Conservation (phyloP, 2,888 invertebrate genomes). For the Rhabditophanes sp. region DNA sequence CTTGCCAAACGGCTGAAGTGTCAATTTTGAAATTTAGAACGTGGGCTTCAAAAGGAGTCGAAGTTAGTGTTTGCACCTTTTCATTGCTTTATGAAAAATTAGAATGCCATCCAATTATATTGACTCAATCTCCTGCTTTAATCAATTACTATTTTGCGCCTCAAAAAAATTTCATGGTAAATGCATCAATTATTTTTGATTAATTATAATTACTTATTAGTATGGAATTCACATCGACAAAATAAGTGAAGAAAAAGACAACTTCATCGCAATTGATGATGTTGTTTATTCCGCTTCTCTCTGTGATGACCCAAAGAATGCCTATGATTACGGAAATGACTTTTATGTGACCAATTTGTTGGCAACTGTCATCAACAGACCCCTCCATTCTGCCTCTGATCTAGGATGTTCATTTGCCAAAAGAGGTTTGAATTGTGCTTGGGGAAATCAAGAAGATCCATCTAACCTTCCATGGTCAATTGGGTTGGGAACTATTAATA, state of each 20-base stretch:
- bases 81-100: conserved; percentile 17
- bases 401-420: conserved; percentile 35
- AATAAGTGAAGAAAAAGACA: conserved; percentile 31
- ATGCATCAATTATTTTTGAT: conserved; percentile 1
- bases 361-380: conserved; percentile 23
- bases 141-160: conserved; percentile 12
- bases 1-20: conserved; percentile 26
- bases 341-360: conserved; percentile 36
- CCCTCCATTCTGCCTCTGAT: conserved; percentile 31
- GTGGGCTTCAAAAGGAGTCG: conserved; percentile 20
- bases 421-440: conserved; percentile 31
- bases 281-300: conserved; percentile 25
- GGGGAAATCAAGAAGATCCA: conserved; percentile 24
- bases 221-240: conserved; percentile 26
- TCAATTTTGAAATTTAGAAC: conserved; percentile 28
- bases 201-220: conserved; percentile 16
- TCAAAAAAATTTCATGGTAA: conserved; percentile 16
- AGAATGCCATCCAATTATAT: conserved; percentile 14
- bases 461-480: conserved; percentile 21
- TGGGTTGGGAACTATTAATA: conserved; percentile 33
- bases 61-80: conserved; percentile 13
- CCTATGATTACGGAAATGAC: conserved; percentile 29
- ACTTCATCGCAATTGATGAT: conserved; percentile 37
- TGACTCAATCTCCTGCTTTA: conserved; percentile 16
- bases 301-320: conserved; percentile 26